These are phyloP conservation scores for Ochropleura leucogaster DNA, from an alignment of 2,888 invertebrate species.

Conservation along the genomic window DNA sequence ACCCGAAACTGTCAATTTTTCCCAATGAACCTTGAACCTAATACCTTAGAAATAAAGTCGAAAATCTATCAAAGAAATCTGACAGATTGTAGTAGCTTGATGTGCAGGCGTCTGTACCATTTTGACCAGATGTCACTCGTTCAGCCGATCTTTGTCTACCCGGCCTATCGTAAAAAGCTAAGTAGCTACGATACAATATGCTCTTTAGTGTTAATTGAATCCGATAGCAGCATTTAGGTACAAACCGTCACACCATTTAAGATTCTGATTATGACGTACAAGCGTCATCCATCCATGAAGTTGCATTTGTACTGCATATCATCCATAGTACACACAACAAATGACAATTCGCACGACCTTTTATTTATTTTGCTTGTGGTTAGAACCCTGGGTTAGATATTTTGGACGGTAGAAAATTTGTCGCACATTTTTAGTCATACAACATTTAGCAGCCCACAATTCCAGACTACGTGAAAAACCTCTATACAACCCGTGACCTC, in stretches of 20 bases:
- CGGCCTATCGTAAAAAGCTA: no score
- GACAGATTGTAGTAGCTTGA: no score
- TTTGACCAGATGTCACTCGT: background rate
- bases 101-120: no score
- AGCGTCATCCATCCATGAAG: background rate
- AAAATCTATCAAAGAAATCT: no score
- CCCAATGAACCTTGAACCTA: no score
- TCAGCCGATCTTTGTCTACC: background rate
- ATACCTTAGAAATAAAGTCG: no score
- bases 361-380: background rate
- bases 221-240: background rate
- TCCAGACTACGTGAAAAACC: conserved; percentile 23
- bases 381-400: background rate
- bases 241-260: background rate
- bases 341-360: background rate
- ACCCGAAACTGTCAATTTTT: no score
- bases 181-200: no score
- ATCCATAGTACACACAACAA: background rate
- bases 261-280: background rate
- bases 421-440: conserved; percentile 5
- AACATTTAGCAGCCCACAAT: conserved; percentile 40
- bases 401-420: background rate
- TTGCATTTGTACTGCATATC: background rate
- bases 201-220: background rate
- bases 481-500: conserved; percentile 22